Percentiles rank a stretch among this genome's conserved stretches.
Conservation (phyloP, 1,140 invertebrate genomes). For the Bombus vancouverensis region DNA sequence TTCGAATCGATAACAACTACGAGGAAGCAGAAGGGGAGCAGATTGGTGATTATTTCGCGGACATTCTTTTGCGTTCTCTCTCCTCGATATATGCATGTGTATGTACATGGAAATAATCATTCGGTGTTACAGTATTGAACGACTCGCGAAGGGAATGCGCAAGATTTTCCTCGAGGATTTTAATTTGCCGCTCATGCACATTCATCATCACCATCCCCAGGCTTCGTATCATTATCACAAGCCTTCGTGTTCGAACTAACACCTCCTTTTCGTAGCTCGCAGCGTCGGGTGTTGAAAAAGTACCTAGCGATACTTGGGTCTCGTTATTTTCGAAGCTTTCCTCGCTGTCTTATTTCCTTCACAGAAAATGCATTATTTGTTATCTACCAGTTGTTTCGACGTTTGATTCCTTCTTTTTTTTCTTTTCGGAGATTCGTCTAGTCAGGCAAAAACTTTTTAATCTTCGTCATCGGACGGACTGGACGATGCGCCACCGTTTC, state of each 20-base stretch:
- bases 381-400: neutral
- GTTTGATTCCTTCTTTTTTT: neutral
- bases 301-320: constrained; percentile 44
- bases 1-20: constrained; percentile 48
- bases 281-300: constrained; percentile 38
- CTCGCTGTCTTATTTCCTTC: neutral
- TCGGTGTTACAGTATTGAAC: constrained; percentile 33
- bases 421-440: constrained; percentile 56
- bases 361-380: neutral
- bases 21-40: neutral
- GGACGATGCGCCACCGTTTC: constrained; percentile 13
- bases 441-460: constrained; percentile 71
- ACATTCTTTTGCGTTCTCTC: neutral
- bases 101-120: constrained; percentile 37
- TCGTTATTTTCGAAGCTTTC: constrained; percentile 31
- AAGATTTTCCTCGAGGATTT: constrained; percentile 35
- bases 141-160: neutral
- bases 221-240: constrained; percentile 14
- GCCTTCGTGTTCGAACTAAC: neutral
- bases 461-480: constrained; percentile 50
- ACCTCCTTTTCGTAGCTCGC: neutral
- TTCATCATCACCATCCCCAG: neutral
- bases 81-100: too few species aligned
- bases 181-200: constrained; percentile 42
- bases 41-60: neutral